Evolutionary conservation across 2,888 invertebrate species (phyloP), one percentile per base, ranked within the genome.

Genomic region (Lithophane leautieri): DNA sequence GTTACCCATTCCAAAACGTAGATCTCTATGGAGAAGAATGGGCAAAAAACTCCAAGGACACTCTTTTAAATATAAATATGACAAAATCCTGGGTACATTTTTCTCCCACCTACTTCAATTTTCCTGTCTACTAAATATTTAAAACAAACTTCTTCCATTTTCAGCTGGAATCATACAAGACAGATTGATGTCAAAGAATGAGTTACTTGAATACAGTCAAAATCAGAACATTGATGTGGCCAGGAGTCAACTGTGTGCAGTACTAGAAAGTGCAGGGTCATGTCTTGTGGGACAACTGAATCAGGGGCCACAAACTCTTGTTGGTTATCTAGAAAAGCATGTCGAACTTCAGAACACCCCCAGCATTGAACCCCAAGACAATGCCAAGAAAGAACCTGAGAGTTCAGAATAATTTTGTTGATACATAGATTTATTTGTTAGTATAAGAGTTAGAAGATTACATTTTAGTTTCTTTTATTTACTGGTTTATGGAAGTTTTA

Each of bases 111-210:
- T 50, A 2, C n/a, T 34, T 50, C 28, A 50, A 16, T 28, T 22
- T 22, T 66, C 2, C 14, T 47, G 22, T 34, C 3, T 14, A 11
- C 28, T 22, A 19, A 56, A 63, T 28, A 14, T 28, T 44, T 50
- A 34, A 22, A 44, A 67, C n/a, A 66, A 25, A 14, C 8, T 66
- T 62, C 22, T 70, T 73, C 9, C 0, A 25, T 69, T 95, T 95
- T 62, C 93, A 98, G 98, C 97, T 92, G 98, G 97, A n/a, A 97
- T 98, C 79, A 97, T 98, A 70, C 97, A 98, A 88, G 97, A 97
- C 66, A 97, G 95, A 76, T 92, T 98, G 47, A 88, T 98, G 85
- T 98, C 97, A 80, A 97, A 97, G 84, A 97, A 97, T 90, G 98
- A 98, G 88, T 94, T 98, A 50, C 89, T 97, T 44, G 96, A 97